These are phyloP conservation scores for Bradypus variegatus DNA, from an alignment of 2,797 vertebrate species.

Conservation along the genomic window DNA sequence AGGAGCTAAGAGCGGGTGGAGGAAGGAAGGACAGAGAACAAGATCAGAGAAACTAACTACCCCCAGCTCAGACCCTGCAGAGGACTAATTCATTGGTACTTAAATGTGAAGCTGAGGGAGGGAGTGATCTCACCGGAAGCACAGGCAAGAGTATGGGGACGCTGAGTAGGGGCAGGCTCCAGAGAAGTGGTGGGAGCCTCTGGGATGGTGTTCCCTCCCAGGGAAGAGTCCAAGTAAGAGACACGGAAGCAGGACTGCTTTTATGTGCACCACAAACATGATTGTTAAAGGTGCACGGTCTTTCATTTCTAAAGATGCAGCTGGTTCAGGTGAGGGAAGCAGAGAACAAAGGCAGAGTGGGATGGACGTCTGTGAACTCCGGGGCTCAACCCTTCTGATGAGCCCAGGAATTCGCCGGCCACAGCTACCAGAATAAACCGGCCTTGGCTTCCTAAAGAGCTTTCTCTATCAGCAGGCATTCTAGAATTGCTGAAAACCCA, in stretches of 20 bases:
- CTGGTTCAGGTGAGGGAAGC: neutral
- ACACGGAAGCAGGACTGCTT: neutral
- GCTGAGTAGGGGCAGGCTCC: neutral
- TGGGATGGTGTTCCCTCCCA: neutral
- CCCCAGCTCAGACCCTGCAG: neutral
- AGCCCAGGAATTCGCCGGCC: neutral
- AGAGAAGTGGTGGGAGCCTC: neutral
- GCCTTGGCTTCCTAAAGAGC: neutral
- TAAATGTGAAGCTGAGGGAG: neutral
- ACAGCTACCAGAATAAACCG: neutral
- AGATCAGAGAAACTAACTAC: conserved; percentile 19
- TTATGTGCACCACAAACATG: neutral
- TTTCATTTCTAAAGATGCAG: neutral
- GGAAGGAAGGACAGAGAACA: neutral
- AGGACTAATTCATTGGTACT: neutral
- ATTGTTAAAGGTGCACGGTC: neutral
- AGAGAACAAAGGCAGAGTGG: neutral
- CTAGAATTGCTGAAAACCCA: conserved; percentile 6
- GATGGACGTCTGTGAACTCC: neutral
- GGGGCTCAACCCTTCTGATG: too few relatives aligned
- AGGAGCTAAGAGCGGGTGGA: neutral
- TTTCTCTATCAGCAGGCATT: neutral
- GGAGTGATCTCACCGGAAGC: neutral
- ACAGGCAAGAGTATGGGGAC: neutral
- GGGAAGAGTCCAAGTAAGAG: neutral